Percentiles rank a stretch among this genome's conserved stretches.
phyloP scores from a whole-genome alignment of 2,888 invertebrate species.

The Gastrophysa polygoni region DNA sequence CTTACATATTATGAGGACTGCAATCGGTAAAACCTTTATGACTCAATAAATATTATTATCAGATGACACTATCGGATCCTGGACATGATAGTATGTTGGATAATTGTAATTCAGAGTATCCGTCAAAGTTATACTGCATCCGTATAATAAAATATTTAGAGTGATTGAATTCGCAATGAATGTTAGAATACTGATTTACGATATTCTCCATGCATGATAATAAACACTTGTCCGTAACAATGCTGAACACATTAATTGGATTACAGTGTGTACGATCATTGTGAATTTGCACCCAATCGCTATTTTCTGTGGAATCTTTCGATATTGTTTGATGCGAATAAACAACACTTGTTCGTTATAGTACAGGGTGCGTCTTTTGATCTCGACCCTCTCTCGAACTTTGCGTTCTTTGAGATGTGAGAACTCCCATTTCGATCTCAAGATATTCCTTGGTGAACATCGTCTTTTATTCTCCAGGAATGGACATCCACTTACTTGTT shows the following conservation, averaged over 20 bases:
- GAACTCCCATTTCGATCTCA: too few relatives aligned
- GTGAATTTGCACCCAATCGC: too few relatives aligned
- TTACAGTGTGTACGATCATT: constrained; percentile 5
- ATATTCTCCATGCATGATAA: constrained; percentile 21
- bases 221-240: constrained; percentile 22
- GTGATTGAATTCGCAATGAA: constrained; percentile 25
- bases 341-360: too few relatives aligned
- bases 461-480: too few relatives aligned
- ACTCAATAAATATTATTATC: constrained; percentile 4
- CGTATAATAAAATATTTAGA: constrained; percentile 30
- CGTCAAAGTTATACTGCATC: constrained; percentile 26
- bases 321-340: too few relatives aligned
- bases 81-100: constrained; percentile 1
- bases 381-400: too few relatives aligned
- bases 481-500: too few relatives aligned
- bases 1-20: too few relatives aligned
- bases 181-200: constrained; percentile 25
- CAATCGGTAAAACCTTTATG: not conserved
- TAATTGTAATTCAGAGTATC: constrained; percentile 13
- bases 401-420: too few relatives aligned
- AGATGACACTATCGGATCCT: not conserved
- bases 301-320: too few relatives aligned
- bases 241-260: constrained; percentile 11
- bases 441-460: too few relatives aligned
- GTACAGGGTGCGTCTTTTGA: too few relatives aligned